A percentile compares a stretch with the other conserved stretches of the same genome.
Conservation (phyloP, 2,797 vertebrate species). For the Melanotaenia trifasciata region DNA sequence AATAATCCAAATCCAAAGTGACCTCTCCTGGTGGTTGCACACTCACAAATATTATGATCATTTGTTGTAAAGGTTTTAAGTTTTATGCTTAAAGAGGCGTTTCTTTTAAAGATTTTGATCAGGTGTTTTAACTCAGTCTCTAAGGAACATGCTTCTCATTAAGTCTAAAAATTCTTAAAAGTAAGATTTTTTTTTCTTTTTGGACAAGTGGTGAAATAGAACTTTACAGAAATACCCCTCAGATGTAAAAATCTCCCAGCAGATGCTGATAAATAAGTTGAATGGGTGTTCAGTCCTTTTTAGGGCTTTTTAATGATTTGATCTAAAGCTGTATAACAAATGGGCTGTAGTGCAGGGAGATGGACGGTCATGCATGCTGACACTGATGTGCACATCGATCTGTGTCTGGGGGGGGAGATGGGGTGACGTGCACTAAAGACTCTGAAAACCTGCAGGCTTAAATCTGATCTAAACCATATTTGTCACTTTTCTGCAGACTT, state of each 20-base stretch:
- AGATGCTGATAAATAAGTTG: too few relatives aligned
- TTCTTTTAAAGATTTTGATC: conserved; percentile 4
- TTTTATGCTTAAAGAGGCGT: conserved; percentile 3
- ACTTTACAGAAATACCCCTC: too few relatives aligned
- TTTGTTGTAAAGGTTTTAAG: conserved; percentile 29
- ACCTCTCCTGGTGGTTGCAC: conserved; percentile 35
- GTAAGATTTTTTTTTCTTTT: too few relatives aligned
- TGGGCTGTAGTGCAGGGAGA: conserved; percentile 30
- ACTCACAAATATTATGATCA: conserved; percentile 16
- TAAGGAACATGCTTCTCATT: conserved; percentile 7
- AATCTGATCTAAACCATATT: conserved; percentile 73
- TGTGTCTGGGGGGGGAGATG: conserved; percentile 1
- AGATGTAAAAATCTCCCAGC: too few relatives aligned
- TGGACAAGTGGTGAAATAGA: too few relatives aligned
- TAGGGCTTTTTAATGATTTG: background rate
- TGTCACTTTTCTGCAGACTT: conserved; percentile 74
- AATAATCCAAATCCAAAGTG: conserved; percentile 72
- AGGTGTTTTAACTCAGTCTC: background rate
- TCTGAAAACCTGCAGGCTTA: conserved; percentile 59
- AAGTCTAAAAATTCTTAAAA: background rate
- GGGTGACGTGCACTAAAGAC: conserved; percentile 22
- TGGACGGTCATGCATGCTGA: conserved; percentile 28
- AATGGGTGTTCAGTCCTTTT: background rate
- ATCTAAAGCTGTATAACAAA: conserved; percentile 3
- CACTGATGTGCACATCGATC: conserved; percentile 39